Base-by-base conservation (phyloP, 2,888 invertebrate species). In the Phyto melanocephala region DNA sequence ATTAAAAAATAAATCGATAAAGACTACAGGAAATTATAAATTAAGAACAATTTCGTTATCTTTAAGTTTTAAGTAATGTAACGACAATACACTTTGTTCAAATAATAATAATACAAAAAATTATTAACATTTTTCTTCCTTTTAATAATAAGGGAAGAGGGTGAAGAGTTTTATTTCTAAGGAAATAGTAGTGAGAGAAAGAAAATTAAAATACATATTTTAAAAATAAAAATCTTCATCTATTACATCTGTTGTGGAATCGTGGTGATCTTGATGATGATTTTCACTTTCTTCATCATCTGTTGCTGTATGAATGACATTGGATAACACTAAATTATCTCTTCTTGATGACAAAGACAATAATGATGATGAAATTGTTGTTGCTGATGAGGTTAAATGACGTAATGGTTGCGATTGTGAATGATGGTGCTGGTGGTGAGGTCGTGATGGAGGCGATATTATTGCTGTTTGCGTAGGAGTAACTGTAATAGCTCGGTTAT, bases 191-290 rank as follows among this genome's bases (percentile, higher is more conserved):
- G n/a, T n/a, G n/a, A 20, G 67, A 37, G 37, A 45, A 60, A 22
- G 22, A 28, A 28, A 47, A 33, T 56, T 15, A 40, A 62, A 52
- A 17, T 50, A 24, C 42, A 28, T 80, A 35, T 15, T 65, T 82
- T 76, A 82, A 75, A 82, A 82, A 71, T 82, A 82, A 68, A 65
- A 82, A 82, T 82, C 79, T 71, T 76, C 81, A 58, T 82, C 82
- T 45, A 79, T 82, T 40, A 78, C 77, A 58, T 81, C 65, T 40
- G 72, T 42, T 47, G 67, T 15, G 22, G 56, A 3, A 24, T 58
- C 65, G 20, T 75, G 75, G 20, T 52, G 50, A 15, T 42, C n/a
- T 5, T 52, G 52, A 62, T 62, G 56, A 40, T 56, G 75, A 65
- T 47, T 75, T 47, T 17, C n/a, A 58, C 56, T 65, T 58, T 70